Evolutionary conservation across 2,888 invertebrate species (phyloP).

Genomic region (Petrophora chlorosata): DNA sequence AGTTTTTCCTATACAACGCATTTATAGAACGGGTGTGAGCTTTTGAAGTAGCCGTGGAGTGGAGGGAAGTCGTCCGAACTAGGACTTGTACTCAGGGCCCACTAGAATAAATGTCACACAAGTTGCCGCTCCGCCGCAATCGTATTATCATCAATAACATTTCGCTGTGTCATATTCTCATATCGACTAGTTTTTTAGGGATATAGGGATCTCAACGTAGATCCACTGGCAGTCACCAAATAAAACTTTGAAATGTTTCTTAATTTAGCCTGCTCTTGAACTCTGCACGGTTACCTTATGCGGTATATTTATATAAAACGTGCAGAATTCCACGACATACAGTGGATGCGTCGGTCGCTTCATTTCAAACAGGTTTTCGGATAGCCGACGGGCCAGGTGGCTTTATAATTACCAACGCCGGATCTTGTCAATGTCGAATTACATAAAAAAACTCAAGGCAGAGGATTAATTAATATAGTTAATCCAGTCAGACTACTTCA

Average conservation of each 20-base stretch:
- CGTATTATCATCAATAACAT: too few relatives aligned
- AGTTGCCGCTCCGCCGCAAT: too few relatives aligned
- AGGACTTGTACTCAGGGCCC: too few relatives aligned
- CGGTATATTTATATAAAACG: slow-evolving; percentile 21
- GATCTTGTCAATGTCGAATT: slow-evolving; percentile 53
- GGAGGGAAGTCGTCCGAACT: too few relatives aligned
- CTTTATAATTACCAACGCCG: slow-evolving; percentile 45
- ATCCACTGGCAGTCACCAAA: slow-evolving; percentile 2
- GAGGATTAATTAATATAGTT: slow-evolving; percentile 32
- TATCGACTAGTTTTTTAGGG: too few relatives aligned
- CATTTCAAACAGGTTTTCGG: slow-evolving; percentile 41
- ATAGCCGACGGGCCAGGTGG: slow-evolving; percentile 49
- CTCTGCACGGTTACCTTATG: slow-evolving; percentile 8
- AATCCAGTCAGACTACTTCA: slow-evolving; percentile 8
- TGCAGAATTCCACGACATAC: slow-evolving; percentile 19
- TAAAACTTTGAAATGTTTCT: slow-evolving; percentile 6
- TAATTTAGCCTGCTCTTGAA: slow-evolving; percentile 22
- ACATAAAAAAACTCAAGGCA: slow-evolving; percentile 46
- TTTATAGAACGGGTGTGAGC: too few relatives aligned
- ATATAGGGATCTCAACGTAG: too few relatives aligned
- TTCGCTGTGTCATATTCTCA: too few relatives aligned
- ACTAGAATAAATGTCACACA: too few relatives aligned
- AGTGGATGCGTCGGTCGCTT: slow-evolving; percentile 32
- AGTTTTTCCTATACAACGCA: too few relatives aligned
- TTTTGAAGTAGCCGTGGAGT: too few relatives aligned